phyloP scores from a whole-genome alignment of 2,113 vertebrate genomes.

The Theristicus caerulescens region DNA sequence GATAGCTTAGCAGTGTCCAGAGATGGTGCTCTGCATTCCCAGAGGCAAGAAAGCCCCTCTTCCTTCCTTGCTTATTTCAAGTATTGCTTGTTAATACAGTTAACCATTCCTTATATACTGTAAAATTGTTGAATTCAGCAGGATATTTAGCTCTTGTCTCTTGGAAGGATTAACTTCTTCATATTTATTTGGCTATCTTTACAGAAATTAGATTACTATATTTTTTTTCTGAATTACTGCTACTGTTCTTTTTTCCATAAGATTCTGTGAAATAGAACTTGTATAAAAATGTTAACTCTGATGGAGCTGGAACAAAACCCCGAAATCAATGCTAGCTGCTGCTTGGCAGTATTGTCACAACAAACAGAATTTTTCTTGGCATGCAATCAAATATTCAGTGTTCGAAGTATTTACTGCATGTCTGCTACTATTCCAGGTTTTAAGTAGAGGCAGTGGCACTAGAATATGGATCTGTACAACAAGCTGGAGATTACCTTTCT shows the following conservation, averaged over 20 bases:
- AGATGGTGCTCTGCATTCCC: background rate
- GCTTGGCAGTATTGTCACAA: background rate
- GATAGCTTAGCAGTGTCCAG: background rate
- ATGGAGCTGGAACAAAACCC: background rate
- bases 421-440: background rate
- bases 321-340: background rate
- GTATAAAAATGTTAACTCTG: background rate
- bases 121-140: background rate
- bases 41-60: background rate
- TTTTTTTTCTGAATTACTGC: background rate
- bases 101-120: background rate
- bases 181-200: background rate
- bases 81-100: background rate
- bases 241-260: background rate
- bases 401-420: background rate
- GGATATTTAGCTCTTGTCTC: background rate
- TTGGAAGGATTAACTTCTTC: background rate
- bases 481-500: background rate
- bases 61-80: background rate
- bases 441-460: background rate
- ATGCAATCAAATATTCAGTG: background rate
- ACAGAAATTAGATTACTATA: background rate
- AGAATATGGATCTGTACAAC: background rate
- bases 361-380: background rate
- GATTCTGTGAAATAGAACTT: background rate